Evolutionary conservation across 2,888 invertebrate genomes (phyloP).

Genomic region (Sinotaia quadrata): DNA sequence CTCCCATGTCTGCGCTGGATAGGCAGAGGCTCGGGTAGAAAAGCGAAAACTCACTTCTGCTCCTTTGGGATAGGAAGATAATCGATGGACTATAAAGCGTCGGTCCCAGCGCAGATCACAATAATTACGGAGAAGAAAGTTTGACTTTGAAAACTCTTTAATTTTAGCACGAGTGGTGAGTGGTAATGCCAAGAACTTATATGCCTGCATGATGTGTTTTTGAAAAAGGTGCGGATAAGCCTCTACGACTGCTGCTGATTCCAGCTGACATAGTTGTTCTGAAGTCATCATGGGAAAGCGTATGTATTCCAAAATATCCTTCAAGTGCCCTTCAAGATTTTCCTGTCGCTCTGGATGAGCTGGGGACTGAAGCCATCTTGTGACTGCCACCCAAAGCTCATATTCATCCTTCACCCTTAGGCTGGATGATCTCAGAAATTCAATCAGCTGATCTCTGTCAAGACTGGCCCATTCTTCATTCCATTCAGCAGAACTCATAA

Average conservation of each 20-base stretch:
- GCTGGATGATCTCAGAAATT: conserved; percentile 62
- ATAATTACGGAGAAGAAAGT: conserved; percentile 72
- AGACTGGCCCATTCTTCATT: conserved; percentile 66
- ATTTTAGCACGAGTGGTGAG: conserved; percentile 65
- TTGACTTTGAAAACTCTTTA: conserved; percentile 64
- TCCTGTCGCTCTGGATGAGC: conserved; percentile 74
- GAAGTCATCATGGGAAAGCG: conserved; percentile 97
- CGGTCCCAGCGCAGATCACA: conserved; percentile 73
- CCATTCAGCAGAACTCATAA: conserved; percentile 71
- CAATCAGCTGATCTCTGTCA: conserved; percentile 72
- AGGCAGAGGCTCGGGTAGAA: conserved; percentile 70
- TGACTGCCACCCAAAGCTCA: conserved; percentile 70
- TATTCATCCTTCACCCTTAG: conserved; percentile 71
- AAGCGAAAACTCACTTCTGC: conserved; percentile 68
- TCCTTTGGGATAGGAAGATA: conserved; percentile 56
- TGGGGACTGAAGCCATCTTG: conserved; percentile 67
- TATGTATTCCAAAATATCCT: conserved; percentile 85
- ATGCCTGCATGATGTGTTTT: conserved; percentile 70
- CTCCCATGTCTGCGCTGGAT: conserved; percentile 72
- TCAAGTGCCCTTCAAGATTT: conserved; percentile 82
- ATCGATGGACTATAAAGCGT: conserved; percentile 67
- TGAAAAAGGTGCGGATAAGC: conserved; percentile 72
- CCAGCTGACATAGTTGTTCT: conserved; percentile 81
- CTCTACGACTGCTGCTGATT: conserved; percentile 85
- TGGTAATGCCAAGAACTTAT: conserved; percentile 73